Percentiles rank a stretch among this genome's conserved stretches.
phyloP scores from a whole-genome alignment of 2,888 invertebrate genomes.

The Hypercompe scribonia region DNA sequence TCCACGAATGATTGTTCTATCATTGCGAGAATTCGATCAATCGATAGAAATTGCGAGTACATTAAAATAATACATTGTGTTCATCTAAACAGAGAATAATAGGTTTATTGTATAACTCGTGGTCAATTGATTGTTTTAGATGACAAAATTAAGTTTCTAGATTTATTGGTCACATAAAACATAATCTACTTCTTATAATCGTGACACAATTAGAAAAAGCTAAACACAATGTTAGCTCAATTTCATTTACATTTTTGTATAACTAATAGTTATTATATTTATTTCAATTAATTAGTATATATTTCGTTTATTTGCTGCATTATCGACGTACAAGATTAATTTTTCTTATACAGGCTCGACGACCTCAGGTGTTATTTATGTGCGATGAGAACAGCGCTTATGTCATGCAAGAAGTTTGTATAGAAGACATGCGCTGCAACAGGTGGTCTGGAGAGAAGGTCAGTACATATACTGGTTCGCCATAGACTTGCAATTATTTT shows the following conservation, averaged over 20 bases:
- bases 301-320: not conserved
- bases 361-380: constrained; percentile 89
- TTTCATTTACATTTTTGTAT: no score
- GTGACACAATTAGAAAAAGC: not conserved
- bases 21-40: not conserved
- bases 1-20: not conserved
- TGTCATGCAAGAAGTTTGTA: constrained; percentile 91
- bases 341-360: constrained; percentile 76
- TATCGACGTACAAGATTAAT: not conserved
- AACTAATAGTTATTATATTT: no score
- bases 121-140: not conserved
- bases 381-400: constrained; percentile 90
- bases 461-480: constrained; percentile 10
- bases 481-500: no score
- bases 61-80: not conserved
- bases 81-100: not conserved
- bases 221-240: no score
- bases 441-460: constrained; percentile 88
- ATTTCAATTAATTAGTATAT: not conserved
- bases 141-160: not conserved
- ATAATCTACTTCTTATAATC: not conserved
- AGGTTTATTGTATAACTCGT: not conserved
- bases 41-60: no score
- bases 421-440: constrained; percentile 89
- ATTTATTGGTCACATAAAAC: not conserved